Conservation (phyloP, 2,113 vertebrate genomes). For the Hucho hucho region DNA sequence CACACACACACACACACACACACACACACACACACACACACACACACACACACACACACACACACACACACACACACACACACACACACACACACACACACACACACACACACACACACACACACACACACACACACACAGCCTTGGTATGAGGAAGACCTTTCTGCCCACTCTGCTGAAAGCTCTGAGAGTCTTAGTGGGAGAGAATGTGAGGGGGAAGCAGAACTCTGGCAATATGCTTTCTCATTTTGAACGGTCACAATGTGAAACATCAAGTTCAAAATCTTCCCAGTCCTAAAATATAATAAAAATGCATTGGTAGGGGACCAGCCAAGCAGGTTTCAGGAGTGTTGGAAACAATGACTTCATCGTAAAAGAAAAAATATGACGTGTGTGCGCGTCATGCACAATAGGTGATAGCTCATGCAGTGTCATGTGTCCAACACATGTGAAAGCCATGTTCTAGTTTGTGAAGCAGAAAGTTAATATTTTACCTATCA, state of each 20-base stretch:
- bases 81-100: too few relatives aligned
- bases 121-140: too few relatives aligned
- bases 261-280: not conserved
- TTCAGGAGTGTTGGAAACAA: not conserved
- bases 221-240: not conserved
- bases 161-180: conserved; percentile 1
- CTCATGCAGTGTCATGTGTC: not conserved
- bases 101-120: too few relatives aligned
- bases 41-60: not conserved
- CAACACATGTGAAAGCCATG: too few relatives aligned
- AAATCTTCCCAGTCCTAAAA: not conserved
- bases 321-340: not conserved
- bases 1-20: not conserved
- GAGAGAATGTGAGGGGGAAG: conserved; percentile 1
- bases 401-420: not conserved
- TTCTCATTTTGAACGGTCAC: too few relatives aligned
- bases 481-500: too few relatives aligned
- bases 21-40: not conserved
- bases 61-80: too few relatives aligned
- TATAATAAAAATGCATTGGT: too few relatives aligned
- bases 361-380: not conserved
- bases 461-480: too few relatives aligned
- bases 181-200: not conserved
- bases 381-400: not conserved
- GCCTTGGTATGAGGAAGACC: too few relatives aligned